phyloP scores from a whole-genome alignment of 1,140 invertebrate species.

The Drosophila yakuba region DNA sequence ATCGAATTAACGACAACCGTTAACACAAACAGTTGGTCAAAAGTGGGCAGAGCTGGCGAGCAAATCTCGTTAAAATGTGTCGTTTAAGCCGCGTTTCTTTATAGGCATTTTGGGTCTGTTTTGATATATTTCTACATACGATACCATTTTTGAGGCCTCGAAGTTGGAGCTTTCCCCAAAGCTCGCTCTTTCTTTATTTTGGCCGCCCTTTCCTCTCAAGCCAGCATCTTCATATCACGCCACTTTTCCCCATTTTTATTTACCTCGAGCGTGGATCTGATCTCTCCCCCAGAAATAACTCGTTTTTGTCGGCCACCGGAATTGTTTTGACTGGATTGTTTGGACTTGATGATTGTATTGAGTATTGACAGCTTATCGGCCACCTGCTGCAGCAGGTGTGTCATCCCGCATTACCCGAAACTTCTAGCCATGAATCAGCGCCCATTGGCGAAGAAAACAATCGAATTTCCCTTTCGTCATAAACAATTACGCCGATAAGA shows the following conservation, averaged over 20 bases:
- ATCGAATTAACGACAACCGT: constrained; percentile 45
- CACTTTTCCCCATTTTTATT: constrained; percentile 66
- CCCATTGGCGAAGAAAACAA: background rate
- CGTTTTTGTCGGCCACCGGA: constrained; percentile 24
- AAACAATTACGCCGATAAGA: constrained; percentile 23
- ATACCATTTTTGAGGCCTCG: constrained; percentile 8
- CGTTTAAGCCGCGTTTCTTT: constrained; percentile 30
- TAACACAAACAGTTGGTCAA: constrained; percentile 25
- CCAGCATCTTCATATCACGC: constrained; percentile 39
- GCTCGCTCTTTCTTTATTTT: constrained; percentile 7
- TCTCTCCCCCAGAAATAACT: constrained; percentile 26
- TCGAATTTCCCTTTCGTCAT: constrained; percentile 5
- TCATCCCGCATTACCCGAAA: constrained; percentile 4
- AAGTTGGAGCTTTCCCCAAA: constrained; percentile 2
- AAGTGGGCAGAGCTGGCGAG: constrained; percentile 9
- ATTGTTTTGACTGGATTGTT: constrained; percentile 34
- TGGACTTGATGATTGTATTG: constrained; percentile 1
- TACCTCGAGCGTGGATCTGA: constrained; percentile 25
- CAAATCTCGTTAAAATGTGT: constrained; percentile 46
- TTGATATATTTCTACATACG: constrained; percentile 23
- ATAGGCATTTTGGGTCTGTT: constrained; percentile 8
- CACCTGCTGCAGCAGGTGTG: constrained; percentile 38
- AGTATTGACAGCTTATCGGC: constrained; percentile 18
- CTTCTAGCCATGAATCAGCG: constrained; percentile 14
- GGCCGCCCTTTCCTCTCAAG: background rate